Conservation (phyloP, 1,140 invertebrate genomes). For the Drosophila nannoptera region DNA sequence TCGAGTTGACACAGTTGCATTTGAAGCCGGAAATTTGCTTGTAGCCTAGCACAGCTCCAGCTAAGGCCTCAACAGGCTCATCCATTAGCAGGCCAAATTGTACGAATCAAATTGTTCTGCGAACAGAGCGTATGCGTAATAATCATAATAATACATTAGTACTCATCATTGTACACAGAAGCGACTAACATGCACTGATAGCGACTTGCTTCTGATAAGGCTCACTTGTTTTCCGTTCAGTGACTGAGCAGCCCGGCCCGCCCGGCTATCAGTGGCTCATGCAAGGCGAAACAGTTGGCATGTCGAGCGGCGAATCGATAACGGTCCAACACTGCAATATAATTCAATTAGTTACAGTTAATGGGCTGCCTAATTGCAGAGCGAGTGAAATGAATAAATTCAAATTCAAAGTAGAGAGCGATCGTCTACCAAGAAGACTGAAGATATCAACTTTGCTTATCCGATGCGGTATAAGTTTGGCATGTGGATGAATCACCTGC, state of each 20-base stretch:
- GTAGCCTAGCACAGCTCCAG: slow-evolving; percentile 61
- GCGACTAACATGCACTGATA: slow-evolving; percentile 10
- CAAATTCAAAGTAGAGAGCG: neutral
- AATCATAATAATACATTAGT: slow-evolving; percentile 16
- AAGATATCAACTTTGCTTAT: no score
- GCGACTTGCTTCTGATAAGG: slow-evolving; percentile 40
- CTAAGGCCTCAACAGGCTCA: slow-evolving; percentile 36
- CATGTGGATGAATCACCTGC: no score
- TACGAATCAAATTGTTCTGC: slow-evolving; percentile 15
- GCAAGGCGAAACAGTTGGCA: neutral
- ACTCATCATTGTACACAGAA: neutral
- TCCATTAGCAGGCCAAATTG: slow-evolving; percentile 15
- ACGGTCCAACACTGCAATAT: neutral
- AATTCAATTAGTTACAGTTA: slow-evolving; percentile 1
- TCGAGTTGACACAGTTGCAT: slow-evolving; percentile 67
- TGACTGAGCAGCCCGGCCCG: slow-evolving; percentile 4
- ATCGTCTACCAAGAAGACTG: no score
- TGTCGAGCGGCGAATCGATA: slow-evolving; percentile 4
- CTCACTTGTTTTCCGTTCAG: slow-evolving; percentile 25
- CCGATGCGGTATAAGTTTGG: no score
- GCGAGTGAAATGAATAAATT: neutral
- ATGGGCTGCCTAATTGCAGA: no score
- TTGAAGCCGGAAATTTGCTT: slow-evolving; percentile 62
- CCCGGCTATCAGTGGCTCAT: slow-evolving; percentile 3
- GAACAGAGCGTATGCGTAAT: slow-evolving; percentile 44